These are phyloP conservation scores for Podocnemis expansa DNA, from an alignment of 2,113 vertebrate genomes.

Conservation along the genomic window DNA sequence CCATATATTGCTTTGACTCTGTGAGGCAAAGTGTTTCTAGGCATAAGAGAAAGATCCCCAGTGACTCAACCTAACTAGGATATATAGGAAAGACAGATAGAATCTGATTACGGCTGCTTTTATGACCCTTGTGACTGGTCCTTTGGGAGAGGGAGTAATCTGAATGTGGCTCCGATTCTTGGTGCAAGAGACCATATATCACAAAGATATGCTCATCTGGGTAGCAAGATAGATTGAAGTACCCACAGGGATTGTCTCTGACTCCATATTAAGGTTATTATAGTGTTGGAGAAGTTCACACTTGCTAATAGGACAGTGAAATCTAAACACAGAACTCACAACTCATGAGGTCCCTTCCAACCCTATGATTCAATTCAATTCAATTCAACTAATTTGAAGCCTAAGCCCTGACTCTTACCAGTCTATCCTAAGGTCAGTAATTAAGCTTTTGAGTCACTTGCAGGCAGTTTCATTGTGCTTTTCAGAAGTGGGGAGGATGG, in stretches of 20 bases:
- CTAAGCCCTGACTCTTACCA: background rate
- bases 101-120: background rate
- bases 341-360: too few relatives aligned
- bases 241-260: background rate
- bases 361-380: too few relatives aligned
- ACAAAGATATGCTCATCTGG: background rate
- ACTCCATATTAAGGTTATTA: background rate
- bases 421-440: background rate
- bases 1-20: background rate
- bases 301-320: background rate
- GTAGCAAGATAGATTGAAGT: background rate
- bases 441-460: background rate
- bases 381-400: background rate
- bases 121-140: background rate
- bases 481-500: too few relatives aligned
- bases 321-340: background rate
- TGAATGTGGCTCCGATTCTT: background rate
- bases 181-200: background rate
- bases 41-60: background rate
- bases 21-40: background rate
- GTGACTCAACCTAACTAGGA: background rate
- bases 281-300: background rate
- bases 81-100: background rate
- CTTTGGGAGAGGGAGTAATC: background rate
- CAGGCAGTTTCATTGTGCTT: too few relatives aligned